Conservation (phyloP, 2,888 invertebrate species). For the Metalampra italica region DNA sequence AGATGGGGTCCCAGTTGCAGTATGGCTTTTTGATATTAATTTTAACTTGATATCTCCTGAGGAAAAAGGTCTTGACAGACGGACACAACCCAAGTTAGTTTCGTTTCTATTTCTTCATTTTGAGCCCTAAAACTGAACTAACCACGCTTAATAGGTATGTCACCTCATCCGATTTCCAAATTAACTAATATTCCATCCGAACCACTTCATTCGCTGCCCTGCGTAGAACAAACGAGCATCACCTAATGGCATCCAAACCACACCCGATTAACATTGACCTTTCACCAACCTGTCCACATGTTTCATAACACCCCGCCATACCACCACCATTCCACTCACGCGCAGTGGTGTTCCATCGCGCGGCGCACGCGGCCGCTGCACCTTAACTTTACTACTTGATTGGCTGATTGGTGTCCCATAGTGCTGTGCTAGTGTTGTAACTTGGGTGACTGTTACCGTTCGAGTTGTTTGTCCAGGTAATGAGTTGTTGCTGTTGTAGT, state of each 20-base stretch:
- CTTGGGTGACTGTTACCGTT: constrained; percentile 5
- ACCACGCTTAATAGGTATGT: too few relatives aligned
- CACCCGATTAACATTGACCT: constrained; percentile 14
- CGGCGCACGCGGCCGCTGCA: constrained; percentile 5
- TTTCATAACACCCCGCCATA: constrained; percentile 5
- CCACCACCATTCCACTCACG: constrained; percentile 1
- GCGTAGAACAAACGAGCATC: not conserved
- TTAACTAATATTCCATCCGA: too few relatives aligned
- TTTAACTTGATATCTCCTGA: too few relatives aligned
- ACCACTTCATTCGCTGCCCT: too few relatives aligned
- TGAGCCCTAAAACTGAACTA: too few relatives aligned
- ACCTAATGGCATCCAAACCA: not conserved
- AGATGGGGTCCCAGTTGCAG: too few relatives aligned
- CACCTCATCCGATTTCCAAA: too few relatives aligned
- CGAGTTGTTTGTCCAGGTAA: not conserved
- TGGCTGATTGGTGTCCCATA: constrained; percentile 1
- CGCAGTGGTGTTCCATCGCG: constrained; percentile 4
- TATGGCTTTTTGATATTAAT: too few relatives aligned
- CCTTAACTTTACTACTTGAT: not conserved
- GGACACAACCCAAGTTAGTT: too few relatives aligned
- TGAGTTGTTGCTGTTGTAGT: not conserved
- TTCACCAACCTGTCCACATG: not conserved
- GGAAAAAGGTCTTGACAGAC: too few relatives aligned
- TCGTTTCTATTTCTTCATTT: too few relatives aligned
- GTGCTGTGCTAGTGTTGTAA: constrained; percentile 8